Conservation (phyloP, 2,113 vertebrate genomes). For the Scartelaos histophorus region DNA sequence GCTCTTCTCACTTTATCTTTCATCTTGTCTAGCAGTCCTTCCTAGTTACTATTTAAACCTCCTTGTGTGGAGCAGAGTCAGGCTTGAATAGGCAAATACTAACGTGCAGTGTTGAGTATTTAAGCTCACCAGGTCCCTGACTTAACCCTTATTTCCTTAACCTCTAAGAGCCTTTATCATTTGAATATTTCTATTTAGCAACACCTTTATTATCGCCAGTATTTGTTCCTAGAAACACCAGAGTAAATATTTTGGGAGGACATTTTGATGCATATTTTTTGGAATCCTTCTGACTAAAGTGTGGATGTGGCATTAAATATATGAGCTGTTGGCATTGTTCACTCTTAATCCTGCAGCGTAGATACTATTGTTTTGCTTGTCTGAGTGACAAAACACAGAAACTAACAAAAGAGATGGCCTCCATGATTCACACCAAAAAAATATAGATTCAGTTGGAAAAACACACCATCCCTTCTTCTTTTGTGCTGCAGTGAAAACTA, state of each 20-base stretch:
- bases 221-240: not conserved
- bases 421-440: not conserved
- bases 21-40: too few relatives aligned
- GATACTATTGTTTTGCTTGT: constrained; percentile 30
- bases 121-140: too few relatives aligned
- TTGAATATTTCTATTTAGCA: not conserved
- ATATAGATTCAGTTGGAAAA: not conserved
- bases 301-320: constrained; percentile 9
- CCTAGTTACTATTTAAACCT: too few relatives aligned
- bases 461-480: not conserved
- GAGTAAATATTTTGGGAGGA: not conserved
- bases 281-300: not conserved
- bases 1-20: too few relatives aligned
- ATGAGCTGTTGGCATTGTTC: constrained; percentile 21
- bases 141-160: too few relatives aligned
- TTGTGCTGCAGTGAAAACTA: not conserved
- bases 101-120: too few relatives aligned
- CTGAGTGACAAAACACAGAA: not conserved
- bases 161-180: too few relatives aligned
- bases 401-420: constrained; percentile 8
- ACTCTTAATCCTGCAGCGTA: constrained; percentile 28
- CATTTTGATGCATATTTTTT: not conserved
- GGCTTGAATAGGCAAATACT: too few relatives aligned
- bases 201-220: not conserved
- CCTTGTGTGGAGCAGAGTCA: too few relatives aligned